Evolutionary conservation across 2,113 vertebrate genomes (phyloP).

Genomic region (Poicephalus gulielmi): DNA sequence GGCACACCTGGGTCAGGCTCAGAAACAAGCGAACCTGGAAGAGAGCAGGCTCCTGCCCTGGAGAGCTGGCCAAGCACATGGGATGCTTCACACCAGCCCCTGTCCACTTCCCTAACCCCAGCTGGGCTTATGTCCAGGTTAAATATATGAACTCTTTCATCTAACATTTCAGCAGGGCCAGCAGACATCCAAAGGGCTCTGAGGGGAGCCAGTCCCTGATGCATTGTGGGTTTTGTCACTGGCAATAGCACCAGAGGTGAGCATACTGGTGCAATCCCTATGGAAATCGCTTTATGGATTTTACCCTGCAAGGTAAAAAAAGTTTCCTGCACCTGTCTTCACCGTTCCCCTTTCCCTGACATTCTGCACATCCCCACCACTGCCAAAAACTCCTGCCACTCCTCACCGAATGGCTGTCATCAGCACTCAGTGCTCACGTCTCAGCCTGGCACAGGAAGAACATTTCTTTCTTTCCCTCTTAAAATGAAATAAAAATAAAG

Average conservation of each 20-base stretch:
- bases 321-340: not conserved
- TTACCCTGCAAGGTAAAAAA: not conserved
- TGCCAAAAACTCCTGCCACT: not conserved
- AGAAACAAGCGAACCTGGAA: not conserved
- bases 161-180: not conserved
- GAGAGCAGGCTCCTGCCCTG: not conserved
- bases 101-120: not conserved
- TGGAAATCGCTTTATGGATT: not conserved
- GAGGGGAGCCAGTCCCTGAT: not conserved
- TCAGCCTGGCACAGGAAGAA: not conserved
- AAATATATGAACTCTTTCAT: not conserved
- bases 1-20: not conserved
- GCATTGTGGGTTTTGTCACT: not conserved
- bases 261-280: not conserved
- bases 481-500: slow-evolving; percentile 25
- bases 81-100: not conserved
- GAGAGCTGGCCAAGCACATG: not conserved
- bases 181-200: not conserved
- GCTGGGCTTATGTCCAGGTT: not conserved
- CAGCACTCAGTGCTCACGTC: not conserved
- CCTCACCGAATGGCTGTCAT: not conserved
- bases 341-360: not conserved
- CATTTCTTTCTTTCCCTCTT: not conserved
- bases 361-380: not conserved
- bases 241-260: not conserved